Evolutionary conservation across 2,888 invertebrate genomes (phyloP), one percentile per base, ranked within the genome.

Genomic region (Caenorhabditis doughertyi): DNA sequence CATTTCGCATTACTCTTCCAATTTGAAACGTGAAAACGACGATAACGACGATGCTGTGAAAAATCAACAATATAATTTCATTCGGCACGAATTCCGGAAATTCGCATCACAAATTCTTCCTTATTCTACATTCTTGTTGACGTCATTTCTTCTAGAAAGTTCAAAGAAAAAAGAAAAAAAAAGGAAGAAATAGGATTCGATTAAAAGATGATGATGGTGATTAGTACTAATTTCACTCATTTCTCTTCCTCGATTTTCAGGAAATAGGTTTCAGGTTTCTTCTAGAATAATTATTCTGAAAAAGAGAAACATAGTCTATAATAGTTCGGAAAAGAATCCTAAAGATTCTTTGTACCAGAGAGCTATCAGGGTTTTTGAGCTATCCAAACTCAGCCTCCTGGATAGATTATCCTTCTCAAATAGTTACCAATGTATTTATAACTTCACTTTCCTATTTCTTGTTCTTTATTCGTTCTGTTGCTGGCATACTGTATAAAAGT

Each of bases 21-120:
- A 29, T 49, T 51, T 13, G 51, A 49, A 65, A 51, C 51, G 65
- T 32, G 51, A 35, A 65, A 39, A 51, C 32, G 32, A 8, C 16
- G 64, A 44, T 44, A 27, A 42, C n/a, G 23, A 42, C 9, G 23
- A 27, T 13, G 11, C 18, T 18, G 13, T 18, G 5, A 68, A 56
- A 51, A 56, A 44, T 29, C 53, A 56, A 68, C 55, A 55, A 68
- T 35, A 68, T 65, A 65, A 67, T 60, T 62, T 13, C 47, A 56
- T 21, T 49, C 55, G 65, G 47, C 72, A 60, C 72, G 44, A 58
- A 73, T 80, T 73, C 73, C 80, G 79, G 70, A 79, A 71, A 71
- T 79, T 79, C 64, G 70, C 71, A 81, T 71, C 74, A 44, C 47
- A 49, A 39, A 25, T 53, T 55, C 35, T 39, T 42, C 21, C 35